Evolutionary conservation across 2,888 invertebrate genomes (phyloP).

Genomic region (Anticlea derivata): DNA sequence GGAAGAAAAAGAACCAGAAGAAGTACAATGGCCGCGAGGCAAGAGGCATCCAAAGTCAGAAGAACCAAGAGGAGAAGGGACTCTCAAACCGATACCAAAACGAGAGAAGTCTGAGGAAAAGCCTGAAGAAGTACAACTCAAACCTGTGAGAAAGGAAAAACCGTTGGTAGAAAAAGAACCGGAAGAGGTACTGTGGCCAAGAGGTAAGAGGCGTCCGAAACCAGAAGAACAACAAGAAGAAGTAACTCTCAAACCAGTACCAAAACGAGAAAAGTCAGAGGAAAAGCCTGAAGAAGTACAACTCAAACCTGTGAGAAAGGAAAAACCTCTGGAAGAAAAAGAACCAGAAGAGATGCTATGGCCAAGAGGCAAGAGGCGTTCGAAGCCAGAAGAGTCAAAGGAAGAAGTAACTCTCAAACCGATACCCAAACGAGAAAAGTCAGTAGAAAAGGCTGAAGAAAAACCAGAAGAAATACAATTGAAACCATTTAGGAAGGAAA

Average conservation of each 20-base stretch:
- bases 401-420: slow-evolving; percentile 62
- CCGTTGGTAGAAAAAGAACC: slow-evolving; percentile 18
- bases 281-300: slow-evolving; percentile 55
- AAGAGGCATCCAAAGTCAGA: slow-evolving; percentile 5
- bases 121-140: slow-evolving; percentile 55
- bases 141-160: slow-evolving; percentile 45
- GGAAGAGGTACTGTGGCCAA: slow-evolving; percentile 36
- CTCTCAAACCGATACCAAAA: background rate
- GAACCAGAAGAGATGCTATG: slow-evolving; percentile 58
- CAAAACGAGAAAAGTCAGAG: slow-evolving; percentile 50
- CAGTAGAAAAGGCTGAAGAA: slow-evolving; percentile 43
- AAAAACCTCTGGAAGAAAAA: slow-evolving; percentile 47
- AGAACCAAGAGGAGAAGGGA: slow-evolving; percentile 6
- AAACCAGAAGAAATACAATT: slow-evolving; percentile 68
- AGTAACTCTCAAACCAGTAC: slow-evolving; percentile 62
- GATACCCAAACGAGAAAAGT: slow-evolving; percentile 48
- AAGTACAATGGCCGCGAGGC: slow-evolving; percentile 8
- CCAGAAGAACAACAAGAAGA: slow-evolving; percentile 51
- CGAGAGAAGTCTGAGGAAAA: slow-evolving; percentile 17
- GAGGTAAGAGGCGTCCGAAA: slow-evolving; percentile 46
- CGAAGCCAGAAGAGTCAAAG: slow-evolving; percentile 58
- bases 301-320: slow-evolving; percentile 37
- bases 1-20: slow-evolving; percentile 5
- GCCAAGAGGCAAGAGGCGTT: slow-evolving; percentile 60
- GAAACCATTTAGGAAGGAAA: slow-evolving; percentile 38